Evolutionary conservation across 2,113 vertebrate species (phyloP), one percentile per base, ranked within the genome.

Genomic region (Micronycteris hirsuta): DNA sequence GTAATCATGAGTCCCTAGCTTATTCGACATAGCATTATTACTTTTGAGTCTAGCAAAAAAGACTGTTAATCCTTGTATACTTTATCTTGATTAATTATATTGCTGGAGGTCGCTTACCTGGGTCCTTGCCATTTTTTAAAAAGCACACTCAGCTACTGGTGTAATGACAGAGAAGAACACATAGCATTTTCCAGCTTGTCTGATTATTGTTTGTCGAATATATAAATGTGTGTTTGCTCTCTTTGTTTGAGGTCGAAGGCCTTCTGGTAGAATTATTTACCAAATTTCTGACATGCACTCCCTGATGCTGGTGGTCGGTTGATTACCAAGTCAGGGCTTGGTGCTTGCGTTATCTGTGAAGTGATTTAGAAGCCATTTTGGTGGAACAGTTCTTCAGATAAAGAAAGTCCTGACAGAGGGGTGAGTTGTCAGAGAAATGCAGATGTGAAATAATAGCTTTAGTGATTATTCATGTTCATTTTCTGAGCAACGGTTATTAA

Each of bases 401-500:
- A 97, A 63, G 56, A 97, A 95, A 70, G 0, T 45, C 58, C 45
- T 43, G 17, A 41, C 36, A 49, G 20, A 73, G 86, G 36, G 4
- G 17, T 71, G 78, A 73, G 11, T 52, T 84, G 87, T 96, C 41
- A 85, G 52, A 97, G 63, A 92, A 65, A 87, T 38, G 15, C 45
- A 97, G 97, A 74, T 10, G 20, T 4, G 13, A 83, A 86, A 5
- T 43, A 86, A 5, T 43, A 84, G 22, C n/a, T 85, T 1, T 71
- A 67, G 91, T 54, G 28, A 91, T 88, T 77, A 61, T 54, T 95
- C 65, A 77, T 88, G 89, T 74, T 15, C 41, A 52, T 61, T 13
- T 93, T 96, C 89, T 95, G 26, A 70, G 8, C 56, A 61, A 81
- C 36, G 73, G 47, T 95, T 94, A 65, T 84, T 94, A 76, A 76